Evolutionary conservation across 2,113 vertebrate species (phyloP).

Genomic region (Poicephalus gulielmi): DNA sequence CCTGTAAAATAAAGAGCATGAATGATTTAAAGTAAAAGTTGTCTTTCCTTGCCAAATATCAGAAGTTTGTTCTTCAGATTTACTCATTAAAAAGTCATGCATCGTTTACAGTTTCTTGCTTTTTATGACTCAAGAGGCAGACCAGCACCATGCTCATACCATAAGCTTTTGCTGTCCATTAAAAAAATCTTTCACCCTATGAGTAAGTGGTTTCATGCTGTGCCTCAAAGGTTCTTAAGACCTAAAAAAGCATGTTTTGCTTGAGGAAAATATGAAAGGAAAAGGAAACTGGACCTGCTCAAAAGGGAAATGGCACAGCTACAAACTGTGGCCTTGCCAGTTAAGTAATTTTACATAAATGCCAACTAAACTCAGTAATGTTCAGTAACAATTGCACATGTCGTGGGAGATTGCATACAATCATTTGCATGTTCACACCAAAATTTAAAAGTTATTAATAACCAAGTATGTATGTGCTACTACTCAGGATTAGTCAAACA

Average conservation of each 20-base stretch:
- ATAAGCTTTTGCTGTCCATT: not conserved
- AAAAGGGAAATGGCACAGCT: not conserved
- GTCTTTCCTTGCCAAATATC: not conserved
- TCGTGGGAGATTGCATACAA: not conserved
- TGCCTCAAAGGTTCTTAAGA: not conserved
- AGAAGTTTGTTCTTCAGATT: not conserved
- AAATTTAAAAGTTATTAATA: not conserved
- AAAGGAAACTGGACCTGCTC: not conserved
- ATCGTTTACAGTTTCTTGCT: not conserved
- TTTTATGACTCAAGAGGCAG: not conserved
- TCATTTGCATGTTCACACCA: not conserved
- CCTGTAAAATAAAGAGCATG: not conserved
- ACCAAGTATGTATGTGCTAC: not conserved
- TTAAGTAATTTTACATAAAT: not conserved
- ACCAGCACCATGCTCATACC: not conserved
- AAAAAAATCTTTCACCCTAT: not conserved
- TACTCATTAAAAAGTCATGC: constrained; percentile 27
- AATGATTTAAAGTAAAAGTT: not conserved
- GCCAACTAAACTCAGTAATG: not conserved
- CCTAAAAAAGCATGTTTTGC: not conserved
- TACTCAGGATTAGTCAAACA: not conserved
- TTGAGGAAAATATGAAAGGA: not conserved
- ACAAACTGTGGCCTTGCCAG: not conserved
- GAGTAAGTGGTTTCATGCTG: not conserved
- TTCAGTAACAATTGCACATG: not conserved